These are phyloP conservation scores for Pelecanus crispus DNA, from an alignment of 2,113 vertebrate genomes.

Conservation along the genomic window DNA sequence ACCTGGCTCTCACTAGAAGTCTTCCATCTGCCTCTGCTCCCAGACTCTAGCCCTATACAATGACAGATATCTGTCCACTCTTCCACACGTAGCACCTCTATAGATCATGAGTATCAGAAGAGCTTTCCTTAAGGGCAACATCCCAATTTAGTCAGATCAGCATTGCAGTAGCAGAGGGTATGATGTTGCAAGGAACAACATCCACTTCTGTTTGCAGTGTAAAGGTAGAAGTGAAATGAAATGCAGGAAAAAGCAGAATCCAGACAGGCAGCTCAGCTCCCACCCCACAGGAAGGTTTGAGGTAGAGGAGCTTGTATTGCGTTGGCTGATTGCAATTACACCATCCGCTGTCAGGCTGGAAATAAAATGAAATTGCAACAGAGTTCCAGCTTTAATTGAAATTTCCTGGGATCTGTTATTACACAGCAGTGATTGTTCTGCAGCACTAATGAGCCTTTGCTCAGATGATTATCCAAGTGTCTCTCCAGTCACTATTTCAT, in stretches of 20 bases:
- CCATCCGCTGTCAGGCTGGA: conserved; percentile 35
- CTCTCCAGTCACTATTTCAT: conserved; percentile 76
- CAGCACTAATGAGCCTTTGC: conserved; percentile 75
- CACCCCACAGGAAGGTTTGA: conserved; percentile 38
- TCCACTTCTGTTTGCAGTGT: neutral
- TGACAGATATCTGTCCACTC: rapidly evolving
- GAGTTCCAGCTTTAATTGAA: conserved; percentile 81
- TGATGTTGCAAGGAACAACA: neutral
- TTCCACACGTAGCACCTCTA: rapidly evolving
- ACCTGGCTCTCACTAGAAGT: neutral
- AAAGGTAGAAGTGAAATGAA: neutral
- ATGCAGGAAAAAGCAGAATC: neutral
- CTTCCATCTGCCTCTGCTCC: neutral
- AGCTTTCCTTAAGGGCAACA: neutral
- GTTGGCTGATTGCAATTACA: conserved; percentile 70
- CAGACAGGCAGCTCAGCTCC: conserved; percentile 8
- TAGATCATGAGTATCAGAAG: neutral
- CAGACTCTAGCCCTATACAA: neutral
- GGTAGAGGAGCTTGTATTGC: conserved; percentile 43
- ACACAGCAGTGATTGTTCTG: conserved; percentile 74
- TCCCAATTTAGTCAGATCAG: neutral
- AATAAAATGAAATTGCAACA: conserved; percentile 70
- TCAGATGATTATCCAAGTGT: conserved; percentile 80
- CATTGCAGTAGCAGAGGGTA: neutral
- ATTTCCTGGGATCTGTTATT: conserved; percentile 82